Percentiles rank a stretch among this genome's conserved stretches.
Conservation (phyloP, 2,888 invertebrate genomes). For the Morpho achilles region DNA sequence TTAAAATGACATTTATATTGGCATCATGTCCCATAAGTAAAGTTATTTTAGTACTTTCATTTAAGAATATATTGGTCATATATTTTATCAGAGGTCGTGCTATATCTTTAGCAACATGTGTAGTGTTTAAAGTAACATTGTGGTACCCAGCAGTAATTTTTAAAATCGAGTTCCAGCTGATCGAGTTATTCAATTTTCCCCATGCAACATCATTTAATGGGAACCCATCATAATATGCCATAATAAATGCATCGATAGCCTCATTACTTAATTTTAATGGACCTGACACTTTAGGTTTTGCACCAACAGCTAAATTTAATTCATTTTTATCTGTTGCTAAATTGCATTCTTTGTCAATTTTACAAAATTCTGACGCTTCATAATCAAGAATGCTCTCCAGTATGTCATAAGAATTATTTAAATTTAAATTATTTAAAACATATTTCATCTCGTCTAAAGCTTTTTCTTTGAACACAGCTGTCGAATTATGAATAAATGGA, state of each 20-base stretch:
- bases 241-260: constrained; percentile 59
- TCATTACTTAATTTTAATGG: constrained; percentile 62
- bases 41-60: constrained; percentile 39
- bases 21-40: constrained; percentile 67
- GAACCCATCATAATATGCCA: constrained; percentile 66
- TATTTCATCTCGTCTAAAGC: constrained; percentile 47
- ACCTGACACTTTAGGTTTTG: constrained; percentile 52
- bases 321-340: constrained; percentile 45
- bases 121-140: constrained; percentile 55
- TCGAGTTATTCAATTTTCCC: constrained; percentile 42
- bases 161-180: constrained; percentile 48
- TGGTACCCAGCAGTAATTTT: constrained; percentile 51
- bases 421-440: constrained; percentile 39
- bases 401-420: constrained; percentile 44
- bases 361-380: constrained; percentile 50
- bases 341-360: constrained; percentile 45
- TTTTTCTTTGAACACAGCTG: constrained; percentile 40
- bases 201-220: constrained; percentile 52
- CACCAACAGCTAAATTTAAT: constrained; percentile 38
- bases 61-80: constrained; percentile 44
- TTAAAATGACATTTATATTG: constrained; percentile 56
- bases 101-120: constrained; percentile 55
- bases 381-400: constrained; percentile 56
- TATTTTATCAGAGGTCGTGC: constrained; percentile 49
- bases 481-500: constrained; percentile 54